Base-by-base conservation (phyloP, 2,888 invertebrate species). In the Tiphia femorata region DNA sequence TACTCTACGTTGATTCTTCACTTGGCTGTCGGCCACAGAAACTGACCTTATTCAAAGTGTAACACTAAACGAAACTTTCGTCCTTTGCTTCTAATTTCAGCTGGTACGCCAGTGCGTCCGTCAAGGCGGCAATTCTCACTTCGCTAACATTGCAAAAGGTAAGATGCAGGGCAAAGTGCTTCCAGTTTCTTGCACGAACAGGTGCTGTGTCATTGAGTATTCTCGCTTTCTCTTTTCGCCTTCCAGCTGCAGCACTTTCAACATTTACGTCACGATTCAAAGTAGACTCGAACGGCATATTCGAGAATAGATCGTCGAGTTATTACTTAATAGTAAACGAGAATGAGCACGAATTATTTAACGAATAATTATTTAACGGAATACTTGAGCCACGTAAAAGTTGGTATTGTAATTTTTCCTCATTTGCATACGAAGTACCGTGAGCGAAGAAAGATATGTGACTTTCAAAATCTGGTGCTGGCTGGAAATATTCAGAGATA, bases 81-180 rank as follows among this genome's bases (percentile, higher is more conserved):
- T 54, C 12, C 33, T 17, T 16, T 38, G 42, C 47, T 64, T 60
- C 44, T 66, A 41, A 49, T 80, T 77, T 56, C 73, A 81, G 79
- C 63, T 78, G 20, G 62, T 71, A 20, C 74, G 71, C 29, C 75
- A 70, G 49, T 68, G 64, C 49, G 49, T 67, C 49, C 64, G 67
- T 42, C 70, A 67, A 42, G 47, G 51, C 16, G 65, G 55, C 51
- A 68, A 64, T 64, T 60, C 63, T 70, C 67, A 67, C 47, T 53
- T 69, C 35, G 44, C 56, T 25, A 67, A 33, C 35, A 50, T 49
- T 33, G 40, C 51, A 43, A 77, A 64, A 78, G 76, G 81, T 79
- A 72, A 75, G 58, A 46, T 30, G 30, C n/a, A n/a, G n/a, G n/a
- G n/a, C n/a, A n/a, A n/a, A n/a, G n/a, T n/a, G n/a, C n/a, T 61